Base-by-base conservation (phyloP, 2,113 vertebrate genomes). In the Siphamia tubifer region DNA sequence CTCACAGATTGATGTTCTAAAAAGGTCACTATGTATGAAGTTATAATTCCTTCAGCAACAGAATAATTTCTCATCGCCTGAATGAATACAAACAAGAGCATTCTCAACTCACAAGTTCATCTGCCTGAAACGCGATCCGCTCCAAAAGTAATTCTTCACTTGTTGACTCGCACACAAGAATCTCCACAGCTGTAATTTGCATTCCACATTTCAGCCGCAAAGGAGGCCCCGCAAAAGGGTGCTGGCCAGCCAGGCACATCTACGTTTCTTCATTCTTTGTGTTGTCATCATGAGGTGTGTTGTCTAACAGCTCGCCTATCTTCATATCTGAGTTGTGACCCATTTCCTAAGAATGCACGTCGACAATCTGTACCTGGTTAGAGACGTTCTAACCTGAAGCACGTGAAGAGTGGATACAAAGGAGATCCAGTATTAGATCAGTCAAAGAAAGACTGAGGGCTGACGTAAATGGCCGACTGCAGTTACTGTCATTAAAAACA, bases 131-230 rank as follows among this genome's bases (percentile, higher is more conserved):
- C 45, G 20, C 25, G 49, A 79, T 52, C 61, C 32, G 20, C 32
- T 38, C 30, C 34, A 27, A 38, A 25, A 24, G 27, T 48, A 74
- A 76, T 74, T 79, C 51, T 71, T 55, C 45, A 19, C 55, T 68
- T 74, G 66, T 68, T 68, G 65, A 74, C 60, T 53, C 24, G 31
- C 25, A 51, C 45, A 51, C 69, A 74, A 68, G 61, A 81, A 83
- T 85, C 44, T 56, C 35, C 16, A 28, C 40, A 34, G 32, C 45
- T 66, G 68, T 55, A 64, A 73, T 71, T 80, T 78, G 45, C 65
- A 79, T 64, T 71, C 65, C 73, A 32, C 51, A 62, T 72, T 55
- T 51, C 55, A 24, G 28, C 15, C 11, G 8, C 48, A 0, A n/a
- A 44, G 3, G 44, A 54, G 75, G 52, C 39, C 43, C 19, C 42